Percentiles rank a stretch among this genome's conserved stretches.
Evolutionary conservation across 2,113 vertebrate species (phyloP).

Genomic region (Odocoileus virginianus): DNA sequence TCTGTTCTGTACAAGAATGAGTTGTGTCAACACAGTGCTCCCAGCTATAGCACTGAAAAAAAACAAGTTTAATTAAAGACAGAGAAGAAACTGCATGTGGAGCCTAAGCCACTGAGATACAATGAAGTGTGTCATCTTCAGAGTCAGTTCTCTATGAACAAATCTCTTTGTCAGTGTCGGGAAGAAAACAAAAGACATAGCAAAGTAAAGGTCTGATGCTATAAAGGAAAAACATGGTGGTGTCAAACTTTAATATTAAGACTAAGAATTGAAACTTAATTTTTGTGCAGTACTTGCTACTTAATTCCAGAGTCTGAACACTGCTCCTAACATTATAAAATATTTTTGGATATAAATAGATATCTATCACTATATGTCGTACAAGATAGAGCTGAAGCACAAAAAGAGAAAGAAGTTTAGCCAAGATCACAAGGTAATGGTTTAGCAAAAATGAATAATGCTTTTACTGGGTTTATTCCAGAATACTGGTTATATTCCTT

Average conservation of each 20-base stretch:
- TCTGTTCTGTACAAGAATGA: slow-evolving; percentile 82
- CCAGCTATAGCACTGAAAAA: slow-evolving; percentile 80
- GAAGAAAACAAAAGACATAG: not conserved
- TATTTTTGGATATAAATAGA: slow-evolving; percentile 35
- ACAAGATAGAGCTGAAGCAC: not conserved
- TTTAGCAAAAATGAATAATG: not conserved
- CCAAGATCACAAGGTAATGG: not conserved
- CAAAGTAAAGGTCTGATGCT: not conserved
- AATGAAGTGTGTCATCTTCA: slow-evolving; percentile 43
- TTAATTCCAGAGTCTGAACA: slow-evolving; percentile 2
- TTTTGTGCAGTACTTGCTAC: slow-evolving; percentile 28
- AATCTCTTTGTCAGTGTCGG: slow-evolving; percentile 17
- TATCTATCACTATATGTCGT: not conserved
- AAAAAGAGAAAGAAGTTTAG: not conserved
- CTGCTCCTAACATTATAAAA: slow-evolving; percentile 22
- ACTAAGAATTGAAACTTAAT: not conserved
- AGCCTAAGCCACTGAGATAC: slow-evolving; percentile 62
- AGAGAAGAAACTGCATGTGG: slow-evolving; percentile 72
- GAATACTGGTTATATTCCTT: not conserved
- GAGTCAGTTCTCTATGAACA: slow-evolving; percentile 53
- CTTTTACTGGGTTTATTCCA: slow-evolving; percentile 10
- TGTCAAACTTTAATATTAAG: slow-evolving; percentile 4
- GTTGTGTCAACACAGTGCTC: slow-evolving; percentile 83
- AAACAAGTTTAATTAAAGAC: slow-evolving; percentile 84
- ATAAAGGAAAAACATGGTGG: slow-evolving; percentile 9